Base-by-base conservation (phyloP, 2,888 invertebrate species). In the Xestobium rufovillosum region DNA sequence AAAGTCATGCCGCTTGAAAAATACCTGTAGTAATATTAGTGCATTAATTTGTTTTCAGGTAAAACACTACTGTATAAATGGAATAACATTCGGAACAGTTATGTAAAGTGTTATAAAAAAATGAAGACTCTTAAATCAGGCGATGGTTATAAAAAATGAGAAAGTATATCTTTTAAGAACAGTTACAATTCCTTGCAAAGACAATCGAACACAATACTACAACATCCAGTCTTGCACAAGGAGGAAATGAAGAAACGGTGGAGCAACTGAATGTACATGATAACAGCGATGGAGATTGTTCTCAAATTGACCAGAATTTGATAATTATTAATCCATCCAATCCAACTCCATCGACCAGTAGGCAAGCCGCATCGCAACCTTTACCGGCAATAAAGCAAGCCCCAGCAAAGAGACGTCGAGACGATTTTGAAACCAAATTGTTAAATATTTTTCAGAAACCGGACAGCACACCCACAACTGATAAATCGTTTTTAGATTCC, bases 1-100 rank as follows among this genome's bases (percentile, higher is more conserved):
- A 44, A 55, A 28, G 51, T 50, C 14, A 47, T 45, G 10, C 55
- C 52, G 27, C 51, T 56, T 17, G 52, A 50, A 23, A 56, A 34
- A 42, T 45, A 55, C 42, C 55, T 56, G 39, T 44, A 53, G 55
- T 11, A 23, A 26, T 34, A 3, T 16, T 16, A n/a, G 11, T 26
- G 17, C n/a, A 14, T 3, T 19, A n/a, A 34, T 28, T 35, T 3
- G 9, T 35, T 27, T 35, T 23, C 29, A 35, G 35, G 3, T 27
- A 34, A 34, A 13, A 14, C 11, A 4, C 15, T 34, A 27, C 9
- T 28, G 19, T 13, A 28, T 3, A 35, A 35, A 28, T 30, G 25
- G 15, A 29, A 15, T 23, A 36, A 17, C 33, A 25, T 33, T 33
- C 11, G 33, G n/a, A 26, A 33, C 25, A 33, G 25, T 33, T 25